Evolutionary conservation across 2,888 invertebrate genomes (phyloP).

Genomic region (Bedellia somnulentella): DNA sequence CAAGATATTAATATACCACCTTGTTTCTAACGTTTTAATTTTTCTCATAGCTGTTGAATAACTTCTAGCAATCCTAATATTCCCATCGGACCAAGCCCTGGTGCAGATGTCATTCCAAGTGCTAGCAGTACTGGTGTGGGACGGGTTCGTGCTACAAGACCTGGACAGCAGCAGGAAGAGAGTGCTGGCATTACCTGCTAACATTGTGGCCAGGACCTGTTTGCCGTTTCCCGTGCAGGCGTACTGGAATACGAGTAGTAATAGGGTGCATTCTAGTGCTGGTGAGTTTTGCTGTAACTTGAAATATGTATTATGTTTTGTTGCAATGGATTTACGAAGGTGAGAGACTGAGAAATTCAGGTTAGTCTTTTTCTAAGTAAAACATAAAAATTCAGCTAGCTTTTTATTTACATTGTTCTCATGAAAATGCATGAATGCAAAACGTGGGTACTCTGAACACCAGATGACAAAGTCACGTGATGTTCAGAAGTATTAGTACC

Average conservation of each 20-base stretch:
- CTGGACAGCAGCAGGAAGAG: slow-evolving; percentile 25
- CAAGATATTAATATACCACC: too few species aligned
- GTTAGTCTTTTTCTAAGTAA: too few species aligned
- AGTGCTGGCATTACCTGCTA: slow-evolving; percentile 33
- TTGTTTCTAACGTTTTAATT: too few species aligned
- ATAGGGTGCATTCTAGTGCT: slow-evolving; percentile 36
- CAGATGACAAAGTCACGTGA: too few species aligned
- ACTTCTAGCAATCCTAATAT: slow-evolving; percentile 37
- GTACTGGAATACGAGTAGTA: slow-evolving; percentile 44
- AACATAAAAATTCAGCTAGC: background rate
- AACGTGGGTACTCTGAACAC: too few species aligned
- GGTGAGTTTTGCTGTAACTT: slow-evolving; percentile 21
- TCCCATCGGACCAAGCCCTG: slow-evolving; percentile 37
- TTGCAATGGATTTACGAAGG: too few species aligned
- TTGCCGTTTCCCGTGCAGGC: slow-evolving; percentile 31
- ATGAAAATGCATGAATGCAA: too few species aligned
- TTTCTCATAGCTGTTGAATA: too few species aligned
- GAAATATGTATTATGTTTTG: background rate
- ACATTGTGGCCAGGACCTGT: slow-evolving; percentile 23
- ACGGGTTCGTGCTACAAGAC: slow-evolving; percentile 43
- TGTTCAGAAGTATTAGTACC: too few species aligned
- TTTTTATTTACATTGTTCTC: slow-evolving; percentile 6
- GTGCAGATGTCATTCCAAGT: slow-evolving; percentile 36
- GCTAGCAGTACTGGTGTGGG: slow-evolving; percentile 32
- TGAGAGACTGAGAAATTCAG: too few species aligned